phyloP scores from a whole-genome alignment of 92 coral and sea anemone species.

The Parazoanthus darwini region DNA sequence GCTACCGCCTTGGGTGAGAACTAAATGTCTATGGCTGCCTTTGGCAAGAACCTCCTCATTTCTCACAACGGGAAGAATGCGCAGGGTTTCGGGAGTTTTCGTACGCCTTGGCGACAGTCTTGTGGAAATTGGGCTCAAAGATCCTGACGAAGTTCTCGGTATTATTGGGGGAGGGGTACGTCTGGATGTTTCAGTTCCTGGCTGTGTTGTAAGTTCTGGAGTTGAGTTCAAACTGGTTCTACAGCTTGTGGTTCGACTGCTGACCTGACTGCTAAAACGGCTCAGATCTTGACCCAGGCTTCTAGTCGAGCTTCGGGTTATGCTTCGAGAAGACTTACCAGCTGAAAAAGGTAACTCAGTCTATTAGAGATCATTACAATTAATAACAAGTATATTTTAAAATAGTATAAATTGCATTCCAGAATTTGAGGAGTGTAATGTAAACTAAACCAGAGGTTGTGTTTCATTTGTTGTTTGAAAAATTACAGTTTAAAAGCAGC shows the following conservation, averaged over 20 bases:
- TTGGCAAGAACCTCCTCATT: constrained; percentile 34
- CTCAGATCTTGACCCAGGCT: neutral
- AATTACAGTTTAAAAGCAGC: no score
- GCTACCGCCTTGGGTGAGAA: constrained; percentile 34
- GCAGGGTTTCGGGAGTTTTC: constrained; percentile 14
- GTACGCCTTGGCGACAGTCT: neutral
- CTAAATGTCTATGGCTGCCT: constrained; percentile 31
- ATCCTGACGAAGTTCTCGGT: neutral
- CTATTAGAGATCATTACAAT: neutral
- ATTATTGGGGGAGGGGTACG: neutral
- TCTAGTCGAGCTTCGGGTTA: neutral
- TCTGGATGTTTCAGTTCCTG: neutral
- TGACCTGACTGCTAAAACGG: neutral
- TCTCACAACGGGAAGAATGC: constrained; percentile 28
- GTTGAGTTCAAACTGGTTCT: neutral
- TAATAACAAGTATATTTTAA: neutral
- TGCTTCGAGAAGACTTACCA: neutral
- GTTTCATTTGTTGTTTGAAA: no score
- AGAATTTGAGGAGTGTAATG: neutral
- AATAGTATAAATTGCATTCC: no score
- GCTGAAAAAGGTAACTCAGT: neutral
- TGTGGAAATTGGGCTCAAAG: neutral
- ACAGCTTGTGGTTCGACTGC: neutral
- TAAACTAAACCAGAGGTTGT: no score
- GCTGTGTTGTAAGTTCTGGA: constrained; percentile 1